A percentile compares a stretch with the other conserved stretches of the same genome.
These are phyloP conservation scores for Orchesellides sinensis DNA, from an alignment of 2,888 invertebrate species.

Conservation along the genomic window DNA sequence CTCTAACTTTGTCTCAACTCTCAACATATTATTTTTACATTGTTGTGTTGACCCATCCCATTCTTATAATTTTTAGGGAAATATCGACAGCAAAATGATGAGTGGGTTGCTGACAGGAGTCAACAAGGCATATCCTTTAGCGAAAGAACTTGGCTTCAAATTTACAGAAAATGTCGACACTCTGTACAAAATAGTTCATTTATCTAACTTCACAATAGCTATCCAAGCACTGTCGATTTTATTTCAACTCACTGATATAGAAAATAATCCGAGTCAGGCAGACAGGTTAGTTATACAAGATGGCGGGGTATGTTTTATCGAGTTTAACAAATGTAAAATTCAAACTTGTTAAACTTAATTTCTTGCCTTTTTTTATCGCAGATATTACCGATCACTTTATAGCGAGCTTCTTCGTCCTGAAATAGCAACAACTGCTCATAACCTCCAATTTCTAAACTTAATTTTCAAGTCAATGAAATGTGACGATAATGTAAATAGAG, in stretches of 20 bases:
- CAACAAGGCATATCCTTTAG: slow-evolving; percentile 90
- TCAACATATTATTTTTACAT: background rate
- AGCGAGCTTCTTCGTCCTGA: slow-evolving; percentile 89
- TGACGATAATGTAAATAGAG: slow-evolving; percentile 85
- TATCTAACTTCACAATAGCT: slow-evolving; percentile 85
- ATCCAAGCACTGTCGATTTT: slow-evolving; percentile 82
- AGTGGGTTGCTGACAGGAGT: slow-evolving; percentile 89
- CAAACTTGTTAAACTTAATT: slow-evolving; percentile 3
- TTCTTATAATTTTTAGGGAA: slow-evolving; percentile 80
- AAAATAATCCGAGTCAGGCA: slow-evolving; percentile 77
- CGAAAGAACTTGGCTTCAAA: slow-evolving; percentile 81
- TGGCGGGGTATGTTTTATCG: background rate
- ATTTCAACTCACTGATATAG: slow-evolving; percentile 81
- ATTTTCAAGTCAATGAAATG: slow-evolving; percentile 89
- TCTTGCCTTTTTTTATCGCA: no score
- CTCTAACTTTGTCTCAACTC: background rate
- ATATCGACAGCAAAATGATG: slow-evolving; percentile 90
- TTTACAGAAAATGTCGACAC: slow-evolving; percentile 84
- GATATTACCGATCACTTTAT: slow-evolving; percentile 93
- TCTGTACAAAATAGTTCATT: slow-evolving; percentile 88
- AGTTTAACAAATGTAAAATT: slow-evolving; percentile 7
- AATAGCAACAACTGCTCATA: slow-evolving; percentile 82
- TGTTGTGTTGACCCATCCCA: no score
- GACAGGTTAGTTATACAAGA: slow-evolving; percentile 80
- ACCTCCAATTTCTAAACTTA: slow-evolving; percentile 88